These are phyloP conservation scores for Aphelenchoides bicaudatus DNA, from an alignment of 2,888 invertebrate genomes.

Conservation along the genomic window DNA sequence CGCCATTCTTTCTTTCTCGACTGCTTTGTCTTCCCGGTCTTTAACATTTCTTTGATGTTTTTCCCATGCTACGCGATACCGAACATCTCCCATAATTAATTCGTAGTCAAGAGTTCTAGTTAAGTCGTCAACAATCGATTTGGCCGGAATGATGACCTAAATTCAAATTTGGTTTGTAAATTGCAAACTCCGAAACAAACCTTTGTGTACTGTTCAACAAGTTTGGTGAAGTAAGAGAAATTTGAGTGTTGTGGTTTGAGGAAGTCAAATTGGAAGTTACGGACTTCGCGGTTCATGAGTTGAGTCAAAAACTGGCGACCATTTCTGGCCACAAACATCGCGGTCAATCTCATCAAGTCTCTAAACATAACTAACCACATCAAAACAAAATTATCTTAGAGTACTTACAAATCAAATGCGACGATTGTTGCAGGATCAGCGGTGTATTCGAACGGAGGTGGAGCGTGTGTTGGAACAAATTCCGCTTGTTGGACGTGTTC, in stretches of 20 bases:
- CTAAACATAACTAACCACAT: constrained; percentile 64
- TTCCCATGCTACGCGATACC: constrained; percentile 89
- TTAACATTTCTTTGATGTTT: constrained; percentile 87
- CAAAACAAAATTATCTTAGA: background rate
- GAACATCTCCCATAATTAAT: constrained; percentile 47
- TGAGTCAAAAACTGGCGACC: constrained; percentile 95
- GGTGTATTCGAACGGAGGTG: constrained; percentile 84
- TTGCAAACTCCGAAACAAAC: constrained; percentile 62
- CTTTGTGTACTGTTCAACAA: constrained; percentile 97
- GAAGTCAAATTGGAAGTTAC: constrained; percentile 98
- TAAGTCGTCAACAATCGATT: constrained; percentile 62
- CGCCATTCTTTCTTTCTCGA: constrained; percentile 80
- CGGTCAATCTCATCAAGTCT: constrained; percentile 94
- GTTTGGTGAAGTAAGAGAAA: constrained; percentile 94
- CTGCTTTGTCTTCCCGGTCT: constrained; percentile 86
- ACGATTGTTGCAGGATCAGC: constrained; percentile 98
- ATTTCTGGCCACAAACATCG: constrained; percentile 96
- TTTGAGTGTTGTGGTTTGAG: constrained; percentile 94
- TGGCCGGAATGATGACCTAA: constrained; percentile 81
- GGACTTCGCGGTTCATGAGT: constrained; percentile 89
- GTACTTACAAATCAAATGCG: constrained; percentile 76
- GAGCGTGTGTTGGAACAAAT: constrained; percentile 76
- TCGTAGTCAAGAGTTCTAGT: constrained; percentile 26
- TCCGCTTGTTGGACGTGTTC: constrained; percentile 48
- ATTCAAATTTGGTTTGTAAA: no score